Evolutionary conservation across 2,113 vertebrate species (phyloP).

Genomic region (Origma solitaria): DNA sequence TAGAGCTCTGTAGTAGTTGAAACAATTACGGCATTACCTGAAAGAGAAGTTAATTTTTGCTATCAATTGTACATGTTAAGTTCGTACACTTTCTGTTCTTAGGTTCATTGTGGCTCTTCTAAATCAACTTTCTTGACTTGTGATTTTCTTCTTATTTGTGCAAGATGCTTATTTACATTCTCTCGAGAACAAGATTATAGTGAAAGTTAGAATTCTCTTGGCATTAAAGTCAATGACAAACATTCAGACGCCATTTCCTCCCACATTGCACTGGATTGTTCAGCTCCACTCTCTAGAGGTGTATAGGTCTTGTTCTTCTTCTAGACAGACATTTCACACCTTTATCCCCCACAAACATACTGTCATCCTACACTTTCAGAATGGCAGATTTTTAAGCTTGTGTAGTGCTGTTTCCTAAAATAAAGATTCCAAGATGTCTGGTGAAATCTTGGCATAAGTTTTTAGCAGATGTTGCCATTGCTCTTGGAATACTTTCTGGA

Average conservation of each 20-base stretch:
- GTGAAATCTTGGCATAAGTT: conserved; percentile 65
- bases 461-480: conserved; percentile 70
- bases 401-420: conserved; percentile 66
- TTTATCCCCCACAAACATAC: conserved; percentile 70
- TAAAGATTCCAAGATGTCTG: conserved; percentile 70
- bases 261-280: conserved; percentile 63
- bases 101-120: not conserved
- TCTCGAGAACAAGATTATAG: conserved; percentile 1
- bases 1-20: not conserved
- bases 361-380: conserved; percentile 68
- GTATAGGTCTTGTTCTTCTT: conserved; percentile 69
- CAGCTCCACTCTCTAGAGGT: conserved; percentile 64
- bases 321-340: conserved; percentile 73
- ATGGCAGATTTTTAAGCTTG: conserved; percentile 62
- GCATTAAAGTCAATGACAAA: conserved; percentile 56
- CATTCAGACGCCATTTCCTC: conserved; percentile 52
- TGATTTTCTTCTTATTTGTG: not conserved
- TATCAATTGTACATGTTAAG: not conserved
- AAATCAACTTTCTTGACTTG: not conserved
- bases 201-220: conserved; percentile 48
- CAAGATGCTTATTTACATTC: conserved; percentile 35
- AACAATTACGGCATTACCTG: not conserved
- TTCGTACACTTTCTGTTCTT: not conserved
- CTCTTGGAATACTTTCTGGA: conserved; percentile 59
- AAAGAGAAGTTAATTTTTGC: not conserved